A percentile compares a stretch with the other conserved stretches of the same genome.
Evolutionary conservation across 2,113 vertebrate species (phyloP).

Genomic region (Sinocyclocheilus anophthalmus): DNA sequence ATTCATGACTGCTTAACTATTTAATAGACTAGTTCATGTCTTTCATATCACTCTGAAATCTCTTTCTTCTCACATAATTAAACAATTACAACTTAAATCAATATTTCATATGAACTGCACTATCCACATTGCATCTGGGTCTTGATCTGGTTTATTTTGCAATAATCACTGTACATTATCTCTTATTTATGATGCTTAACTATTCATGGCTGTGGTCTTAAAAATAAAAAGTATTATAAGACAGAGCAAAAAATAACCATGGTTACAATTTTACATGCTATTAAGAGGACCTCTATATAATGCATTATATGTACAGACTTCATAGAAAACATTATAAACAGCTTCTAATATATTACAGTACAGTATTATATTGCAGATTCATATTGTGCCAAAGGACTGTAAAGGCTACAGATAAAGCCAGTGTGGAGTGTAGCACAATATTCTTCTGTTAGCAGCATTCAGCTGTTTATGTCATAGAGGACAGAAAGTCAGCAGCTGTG

Average conservation of each 20-base stretch:
- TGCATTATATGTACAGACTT: background rate
- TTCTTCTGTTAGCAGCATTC: background rate
- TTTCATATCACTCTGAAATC: background rate
- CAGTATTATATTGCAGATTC: background rate
- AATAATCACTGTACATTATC: too few relatives aligned
- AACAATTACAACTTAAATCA: too few relatives aligned
- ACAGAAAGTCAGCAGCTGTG: slow-evolving; percentile 6
- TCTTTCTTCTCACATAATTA: too few relatives aligned
- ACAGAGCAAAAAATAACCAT: too few relatives aligned
- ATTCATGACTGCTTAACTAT: background rate
- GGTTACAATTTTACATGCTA: background rate
- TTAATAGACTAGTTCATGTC: background rate
- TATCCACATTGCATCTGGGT: too few relatives aligned
- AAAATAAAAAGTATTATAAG: background rate
- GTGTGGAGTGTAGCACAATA: background rate
- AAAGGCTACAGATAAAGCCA: background rate
- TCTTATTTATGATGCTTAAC: background rate
- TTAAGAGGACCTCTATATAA: background rate
- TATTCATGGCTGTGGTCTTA: background rate
- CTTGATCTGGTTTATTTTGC: too few relatives aligned
- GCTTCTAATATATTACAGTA: too few relatives aligned
- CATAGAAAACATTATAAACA: background rate
- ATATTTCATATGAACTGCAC: too few relatives aligned
- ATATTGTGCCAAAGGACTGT: too few relatives aligned
- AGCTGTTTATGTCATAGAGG: slow-evolving; percentile 12